Evolutionary conservation across 2,888 invertebrate genomes (phyloP).

Genomic region (Andrena praecox): DNA sequence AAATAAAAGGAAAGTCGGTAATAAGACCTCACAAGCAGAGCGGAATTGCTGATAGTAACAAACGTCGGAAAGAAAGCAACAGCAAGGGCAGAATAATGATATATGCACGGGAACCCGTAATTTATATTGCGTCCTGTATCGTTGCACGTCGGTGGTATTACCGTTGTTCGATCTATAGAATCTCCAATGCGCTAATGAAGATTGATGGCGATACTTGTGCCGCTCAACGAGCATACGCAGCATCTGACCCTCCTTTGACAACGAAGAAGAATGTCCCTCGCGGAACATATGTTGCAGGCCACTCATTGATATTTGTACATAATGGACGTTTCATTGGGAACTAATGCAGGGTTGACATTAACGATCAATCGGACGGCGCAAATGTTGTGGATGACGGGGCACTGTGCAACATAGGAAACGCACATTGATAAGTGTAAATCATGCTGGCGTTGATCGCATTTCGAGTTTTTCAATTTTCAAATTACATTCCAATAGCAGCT

Average conservation of each 20-base stretch:
- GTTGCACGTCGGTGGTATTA: slow-evolving; percentile 38
- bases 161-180: slow-evolving; percentile 46
- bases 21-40: slow-evolving; percentile 36
- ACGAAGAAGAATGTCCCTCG: slow-evolving; percentile 5
- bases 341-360: neutral
- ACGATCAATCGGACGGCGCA: neutral
- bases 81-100: slow-evolving; percentile 42
- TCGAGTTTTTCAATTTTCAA: no score
- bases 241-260: slow-evolving; percentile 22
- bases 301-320: neutral
- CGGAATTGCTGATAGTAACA: neutral
- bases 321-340: slow-evolving; percentile 26
- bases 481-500: no score
- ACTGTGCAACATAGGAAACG: neutral
- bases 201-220: slow-evolving; percentile 42
- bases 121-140: slow-evolving; percentile 48
- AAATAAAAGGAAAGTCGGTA: slow-evolving; percentile 44
- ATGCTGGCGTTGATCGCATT: neutral
- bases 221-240: slow-evolving; percentile 17
- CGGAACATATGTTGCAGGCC: slow-evolving; percentile 6
- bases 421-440: neutral
- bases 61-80: slow-evolving; percentile 9
- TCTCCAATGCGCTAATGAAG: slow-evolving; percentile 45
- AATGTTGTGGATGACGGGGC: neutral
- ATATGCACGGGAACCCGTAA: slow-evolving; percentile 27